These are phyloP conservation scores for Wiebesia pumilae DNA, from an alignment of 1,140 invertebrate genomes.

Conservation along the genomic window DNA sequence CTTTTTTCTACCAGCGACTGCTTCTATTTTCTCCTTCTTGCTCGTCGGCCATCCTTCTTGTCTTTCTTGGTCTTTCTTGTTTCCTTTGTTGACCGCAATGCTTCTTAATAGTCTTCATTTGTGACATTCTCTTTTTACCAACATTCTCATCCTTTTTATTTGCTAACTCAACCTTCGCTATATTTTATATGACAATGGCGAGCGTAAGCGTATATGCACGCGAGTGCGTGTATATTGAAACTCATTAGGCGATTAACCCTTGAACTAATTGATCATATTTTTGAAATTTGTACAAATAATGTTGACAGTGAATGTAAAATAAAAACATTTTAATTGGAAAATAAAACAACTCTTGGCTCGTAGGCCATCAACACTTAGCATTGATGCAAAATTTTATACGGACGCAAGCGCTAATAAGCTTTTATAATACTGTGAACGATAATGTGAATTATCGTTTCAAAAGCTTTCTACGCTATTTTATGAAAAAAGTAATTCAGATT, in stretches of 20 bases:
- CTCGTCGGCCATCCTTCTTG: background rate
- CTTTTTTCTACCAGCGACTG: background rate
- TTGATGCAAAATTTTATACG: background rate
- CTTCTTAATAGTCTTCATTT: constrained; percentile 25
- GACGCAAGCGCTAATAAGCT: no score
- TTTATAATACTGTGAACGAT: no score
- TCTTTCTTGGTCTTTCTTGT: constrained; percentile 10
- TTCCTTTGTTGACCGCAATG: constrained; percentile 30
- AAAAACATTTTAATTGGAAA: background rate
- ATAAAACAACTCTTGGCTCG: background rate
- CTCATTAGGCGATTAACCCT: background rate
- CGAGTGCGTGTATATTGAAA: background rate
- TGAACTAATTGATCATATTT: background rate
- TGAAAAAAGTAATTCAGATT: no score
- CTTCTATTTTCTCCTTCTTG: background rate
- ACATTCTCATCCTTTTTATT: background rate
- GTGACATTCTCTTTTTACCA: background rate
- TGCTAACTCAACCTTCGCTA: background rate
- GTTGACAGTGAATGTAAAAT: background rate
- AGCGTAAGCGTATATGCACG: background rate
- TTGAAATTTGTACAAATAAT: background rate
- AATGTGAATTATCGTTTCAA: no score
- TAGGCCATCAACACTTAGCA: background rate
- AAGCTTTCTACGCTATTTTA: no score
- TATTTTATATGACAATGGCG: background rate